Evolutionary conservation across 92 coral and sea anemone species (phyloP), one percentile per base, ranked within the genome.

Genomic region (Micromussa lordhowensis): DNA sequence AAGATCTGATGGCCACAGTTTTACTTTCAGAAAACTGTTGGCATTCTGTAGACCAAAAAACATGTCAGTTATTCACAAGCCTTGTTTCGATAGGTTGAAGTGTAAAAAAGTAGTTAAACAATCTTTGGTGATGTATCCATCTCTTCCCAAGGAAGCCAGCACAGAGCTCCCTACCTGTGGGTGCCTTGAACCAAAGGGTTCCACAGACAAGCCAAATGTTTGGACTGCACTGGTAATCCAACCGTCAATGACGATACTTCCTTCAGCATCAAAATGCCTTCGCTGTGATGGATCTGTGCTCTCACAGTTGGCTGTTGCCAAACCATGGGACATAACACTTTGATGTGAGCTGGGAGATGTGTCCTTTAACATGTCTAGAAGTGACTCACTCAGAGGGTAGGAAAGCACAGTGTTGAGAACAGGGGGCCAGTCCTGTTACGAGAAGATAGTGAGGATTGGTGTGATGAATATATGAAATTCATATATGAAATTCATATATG

Each of bases 351-450:
- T 44, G 1, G 84, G 0, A 1, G 64, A 1, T 19, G 22, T 11
- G 24, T 54, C 66, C 3, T 1, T 73, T 31, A 29, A 21, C 31
- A 22, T 34, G 26, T 85, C 44, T 14, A 18, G 29, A 9, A 1
- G 53, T 59, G 77, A 58, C 81, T 38, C 61, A 70, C 53, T 49
- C 11, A 49, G 22, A 24, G 98, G 98, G 82, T 95, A 92, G 5
- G 93, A 87, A 17, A 95, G 74, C 48, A 64, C 15, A 17, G 92
- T 95, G 21, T 76, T 85, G 48, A 89, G 82, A 35, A 69, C 81
- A 1, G 96, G 98, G 32, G 98, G 98, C 98, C 98, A 95, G 44
- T 91, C 90, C 98, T 95, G 58, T 9, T 61, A 44, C 17, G 29
- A 6, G 44, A 61, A 38, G 18, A 22, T 35, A 24, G 29, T 17